phyloP scores from a whole-genome alignment of 1,140 invertebrate genomes.

The Anastatus disparis region DNA sequence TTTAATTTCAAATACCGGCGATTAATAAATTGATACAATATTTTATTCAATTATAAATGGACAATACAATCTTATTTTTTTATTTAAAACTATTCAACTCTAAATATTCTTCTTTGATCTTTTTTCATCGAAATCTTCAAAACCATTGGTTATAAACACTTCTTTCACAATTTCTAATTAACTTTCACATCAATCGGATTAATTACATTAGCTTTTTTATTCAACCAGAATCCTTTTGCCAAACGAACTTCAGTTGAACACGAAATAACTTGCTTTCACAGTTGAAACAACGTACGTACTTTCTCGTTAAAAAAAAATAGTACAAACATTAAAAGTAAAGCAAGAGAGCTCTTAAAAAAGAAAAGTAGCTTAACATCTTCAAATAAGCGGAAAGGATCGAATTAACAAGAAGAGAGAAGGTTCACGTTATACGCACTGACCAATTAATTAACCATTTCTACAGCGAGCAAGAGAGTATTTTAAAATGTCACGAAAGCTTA shows the following conservation, averaged over 20 bases:
- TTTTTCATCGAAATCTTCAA: too few species aligned
- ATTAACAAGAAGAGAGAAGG: slow-evolving; percentile 44
- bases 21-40: too few species aligned
- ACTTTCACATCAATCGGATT: slow-evolving; percentile 6
- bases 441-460: slow-evolving; percentile 64
- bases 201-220: slow-evolving; percentile 14
- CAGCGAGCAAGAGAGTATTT: too few species aligned
- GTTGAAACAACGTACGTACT: not conserved
- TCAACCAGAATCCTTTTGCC: not conserved
- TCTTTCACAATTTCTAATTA: slow-evolving; percentile 25
- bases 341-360: not conserved
- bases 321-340: too few species aligned
- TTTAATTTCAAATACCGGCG: too few species aligned
- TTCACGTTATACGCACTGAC: too few species aligned
- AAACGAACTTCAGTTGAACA: not conserved
- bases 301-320: not conserved
- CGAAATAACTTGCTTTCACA: not conserved
- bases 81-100: too few species aligned
- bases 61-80: too few species aligned
- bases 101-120: too few species aligned
- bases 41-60: too few species aligned
- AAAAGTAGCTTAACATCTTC: slow-evolving; percentile 11
- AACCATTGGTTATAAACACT: too few species aligned
- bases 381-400: slow-evolving; percentile 36
- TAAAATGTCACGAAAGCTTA: too few species aligned